Conservation (phyloP, 2,113 vertebrate genomes). For the Caloenas nicobarica region DNA sequence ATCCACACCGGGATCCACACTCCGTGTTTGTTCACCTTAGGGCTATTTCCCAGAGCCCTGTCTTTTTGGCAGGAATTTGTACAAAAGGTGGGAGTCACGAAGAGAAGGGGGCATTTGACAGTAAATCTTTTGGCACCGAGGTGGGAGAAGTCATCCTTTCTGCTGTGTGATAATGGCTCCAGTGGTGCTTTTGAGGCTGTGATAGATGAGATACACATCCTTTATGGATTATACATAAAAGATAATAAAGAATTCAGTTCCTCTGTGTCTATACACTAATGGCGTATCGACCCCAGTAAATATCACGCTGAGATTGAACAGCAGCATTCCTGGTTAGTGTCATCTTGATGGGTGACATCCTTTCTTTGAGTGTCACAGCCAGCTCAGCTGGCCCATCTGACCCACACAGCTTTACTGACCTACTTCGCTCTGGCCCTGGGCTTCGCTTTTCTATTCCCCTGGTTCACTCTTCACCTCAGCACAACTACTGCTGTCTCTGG, state of each 20-base stretch:
- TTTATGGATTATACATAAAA: background rate
- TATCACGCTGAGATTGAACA: background rate
- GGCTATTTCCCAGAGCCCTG: background rate
- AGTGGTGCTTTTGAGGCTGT: background rate
- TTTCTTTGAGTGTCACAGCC: background rate
- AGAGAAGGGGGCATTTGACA: background rate
- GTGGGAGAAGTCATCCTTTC: background rate
- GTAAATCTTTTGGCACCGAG: background rate
- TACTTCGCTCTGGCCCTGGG: background rate
- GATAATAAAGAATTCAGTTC: background rate
- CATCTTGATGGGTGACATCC: background rate
- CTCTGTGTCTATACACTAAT: background rate
- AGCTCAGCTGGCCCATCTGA: background rate
- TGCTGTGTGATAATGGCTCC: background rate
- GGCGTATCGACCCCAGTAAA: background rate
- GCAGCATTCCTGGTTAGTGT: background rate
- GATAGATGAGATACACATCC: background rate
- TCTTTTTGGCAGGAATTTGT: background rate
- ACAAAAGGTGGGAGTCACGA: background rate
- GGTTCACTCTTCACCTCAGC: background rate
- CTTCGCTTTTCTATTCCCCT: background rate
- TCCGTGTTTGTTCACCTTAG: background rate
- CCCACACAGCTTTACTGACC: background rate
- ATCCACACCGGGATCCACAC: background rate
- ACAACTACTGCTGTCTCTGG: background rate